Evolutionary conservation across 1,140 invertebrate species (phyloP).

Genomic region (Scaptomyza hsui): DNA sequence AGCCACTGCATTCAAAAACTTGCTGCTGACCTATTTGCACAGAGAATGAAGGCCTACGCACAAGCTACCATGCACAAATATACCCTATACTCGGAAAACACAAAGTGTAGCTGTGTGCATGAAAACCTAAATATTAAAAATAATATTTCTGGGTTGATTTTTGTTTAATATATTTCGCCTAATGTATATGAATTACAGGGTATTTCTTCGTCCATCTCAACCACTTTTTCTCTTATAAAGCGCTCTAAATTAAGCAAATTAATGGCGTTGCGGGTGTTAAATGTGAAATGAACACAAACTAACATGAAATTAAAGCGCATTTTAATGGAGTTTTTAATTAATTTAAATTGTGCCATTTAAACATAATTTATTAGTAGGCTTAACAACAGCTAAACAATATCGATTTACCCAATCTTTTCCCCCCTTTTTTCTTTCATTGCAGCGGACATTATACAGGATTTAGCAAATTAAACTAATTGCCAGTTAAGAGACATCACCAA

Average conservation of each 20-base stretch:
- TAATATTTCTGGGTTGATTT: too few species aligned
- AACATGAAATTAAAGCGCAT: constrained; percentile 22
- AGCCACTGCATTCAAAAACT: constrained; percentile 21
- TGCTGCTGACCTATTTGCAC: constrained; percentile 36
- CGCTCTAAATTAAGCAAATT: constrained; percentile 39
- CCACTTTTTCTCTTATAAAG: neutral
- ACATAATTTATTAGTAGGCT: constrained; percentile 73
- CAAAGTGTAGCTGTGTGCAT: too few species aligned
- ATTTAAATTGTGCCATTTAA: constrained; percentile 67
- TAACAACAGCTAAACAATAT: constrained; percentile 55
- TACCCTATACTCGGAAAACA: too few species aligned
- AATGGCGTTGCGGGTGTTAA: constrained; percentile 38
- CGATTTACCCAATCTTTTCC: constrained; percentile 38
- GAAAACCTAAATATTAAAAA: too few species aligned
- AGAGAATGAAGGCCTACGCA: constrained; percentile 6
- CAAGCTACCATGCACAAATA: constrained; percentile 3
- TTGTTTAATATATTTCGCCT: too few species aligned
- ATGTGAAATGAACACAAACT: neutral
- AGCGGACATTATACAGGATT: constrained; percentile 81
- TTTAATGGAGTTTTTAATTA: constrained; percentile 61
- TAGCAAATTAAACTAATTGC: constrained; percentile 81
- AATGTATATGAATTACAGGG: neutral
- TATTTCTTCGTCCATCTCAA: neutral
- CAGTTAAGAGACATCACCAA: constrained; percentile 50
- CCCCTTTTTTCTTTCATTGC: constrained; percentile 42